Conservation (phyloP, 2,113 vertebrate species). For the Taurulus bubalis region DNA sequence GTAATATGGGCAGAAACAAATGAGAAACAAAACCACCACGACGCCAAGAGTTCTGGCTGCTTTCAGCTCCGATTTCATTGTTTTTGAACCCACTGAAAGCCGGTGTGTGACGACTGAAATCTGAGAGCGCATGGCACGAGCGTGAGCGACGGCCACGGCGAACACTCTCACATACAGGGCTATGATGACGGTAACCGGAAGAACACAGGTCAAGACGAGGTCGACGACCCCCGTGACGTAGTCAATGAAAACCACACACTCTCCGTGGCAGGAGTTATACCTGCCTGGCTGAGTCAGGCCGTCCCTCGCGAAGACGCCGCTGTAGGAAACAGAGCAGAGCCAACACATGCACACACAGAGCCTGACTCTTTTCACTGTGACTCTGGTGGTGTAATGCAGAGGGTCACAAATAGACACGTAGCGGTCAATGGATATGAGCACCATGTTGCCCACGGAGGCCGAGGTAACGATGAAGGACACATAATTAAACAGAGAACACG, state of each 20-base stretch:
- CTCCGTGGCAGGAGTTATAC: neutral
- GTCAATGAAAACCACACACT: neutral
- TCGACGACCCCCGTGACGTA: conserved; percentile 1
- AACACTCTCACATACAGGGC: conserved; percentile 57
- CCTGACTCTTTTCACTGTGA: conserved; percentile 35
- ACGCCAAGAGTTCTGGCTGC: conserved; percentile 66
- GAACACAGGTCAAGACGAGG: conserved; percentile 32
- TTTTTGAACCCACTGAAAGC: neutral
- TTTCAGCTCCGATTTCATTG: conserved; percentile 57
- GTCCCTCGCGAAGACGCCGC: fast-evolving
- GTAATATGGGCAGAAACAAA: conserved; percentile 46
- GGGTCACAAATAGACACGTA: conserved; percentile 66
- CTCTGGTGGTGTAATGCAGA: conserved; percentile 51
- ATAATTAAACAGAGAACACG: conserved; percentile 29
- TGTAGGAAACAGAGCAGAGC: conserved; percentile 21
- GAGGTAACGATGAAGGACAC: neutral
- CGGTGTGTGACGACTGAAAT: neutral
- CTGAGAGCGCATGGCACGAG: conserved; percentile 64
- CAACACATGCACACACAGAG: conserved; percentile 39
- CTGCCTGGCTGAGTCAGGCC: fast-evolving
- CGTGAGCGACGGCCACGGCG: conserved; percentile 62
- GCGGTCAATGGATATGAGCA: conserved; percentile 65
- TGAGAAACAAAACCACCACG: conserved; percentile 49
- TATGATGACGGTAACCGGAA: conserved; percentile 38
- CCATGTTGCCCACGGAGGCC: conserved; percentile 54